Evolutionary conservation across 2,888 invertebrate genomes (phyloP).

Genomic region (Cosmopolites sordidus): DNA sequence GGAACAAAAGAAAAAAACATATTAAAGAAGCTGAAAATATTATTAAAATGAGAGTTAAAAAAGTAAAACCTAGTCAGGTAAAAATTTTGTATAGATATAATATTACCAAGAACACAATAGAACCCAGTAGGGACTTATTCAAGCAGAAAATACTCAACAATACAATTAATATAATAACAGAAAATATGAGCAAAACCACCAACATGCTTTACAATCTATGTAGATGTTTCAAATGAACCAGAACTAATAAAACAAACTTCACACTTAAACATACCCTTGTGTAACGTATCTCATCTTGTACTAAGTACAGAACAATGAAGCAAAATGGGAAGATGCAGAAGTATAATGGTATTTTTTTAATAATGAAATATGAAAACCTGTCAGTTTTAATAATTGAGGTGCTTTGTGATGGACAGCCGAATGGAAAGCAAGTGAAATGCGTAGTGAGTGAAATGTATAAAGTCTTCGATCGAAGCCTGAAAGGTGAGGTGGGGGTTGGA

Average conservation of each 20-base stretch:
- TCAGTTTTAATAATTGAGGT: slow-evolving; percentile 32
- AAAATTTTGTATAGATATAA: slow-evolving; percentile 18
- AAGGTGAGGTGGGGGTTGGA: slow-evolving; percentile 31
- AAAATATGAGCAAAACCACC: slow-evolving; percentile 1
- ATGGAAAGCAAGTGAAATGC: slow-evolving; percentile 34
- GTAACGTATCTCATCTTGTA: slow-evolving; percentile 34
- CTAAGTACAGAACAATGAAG: slow-evolving; percentile 2
- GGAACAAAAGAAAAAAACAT: slow-evolving; percentile 20
- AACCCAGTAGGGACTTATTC: not conserved
- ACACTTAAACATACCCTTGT: slow-evolving; percentile 3
- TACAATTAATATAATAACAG: not conserved
- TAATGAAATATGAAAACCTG: slow-evolving; percentile 31
- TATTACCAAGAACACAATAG: slow-evolving; percentile 19
- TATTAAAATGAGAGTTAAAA: slow-evolving; percentile 6
- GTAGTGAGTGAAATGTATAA: slow-evolving; percentile 30
- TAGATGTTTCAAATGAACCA: too few relatives aligned
- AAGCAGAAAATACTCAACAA: not conserved
- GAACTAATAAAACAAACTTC: not conserved
- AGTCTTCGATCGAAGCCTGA: slow-evolving; percentile 36
- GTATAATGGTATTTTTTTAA: slow-evolving; percentile 31
- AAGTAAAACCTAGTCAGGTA: slow-evolving; percentile 23
- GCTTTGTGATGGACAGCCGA: slow-evolving; percentile 39
- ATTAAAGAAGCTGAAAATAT: slow-evolving; percentile 9
- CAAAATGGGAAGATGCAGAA: slow-evolving; percentile 29
- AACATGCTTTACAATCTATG: not conserved